Evolutionary conservation across 2,113 vertebrate species (phyloP), one percentile per base, ranked within the genome.

Genomic region (Spheniscus mendiculus): DNA sequence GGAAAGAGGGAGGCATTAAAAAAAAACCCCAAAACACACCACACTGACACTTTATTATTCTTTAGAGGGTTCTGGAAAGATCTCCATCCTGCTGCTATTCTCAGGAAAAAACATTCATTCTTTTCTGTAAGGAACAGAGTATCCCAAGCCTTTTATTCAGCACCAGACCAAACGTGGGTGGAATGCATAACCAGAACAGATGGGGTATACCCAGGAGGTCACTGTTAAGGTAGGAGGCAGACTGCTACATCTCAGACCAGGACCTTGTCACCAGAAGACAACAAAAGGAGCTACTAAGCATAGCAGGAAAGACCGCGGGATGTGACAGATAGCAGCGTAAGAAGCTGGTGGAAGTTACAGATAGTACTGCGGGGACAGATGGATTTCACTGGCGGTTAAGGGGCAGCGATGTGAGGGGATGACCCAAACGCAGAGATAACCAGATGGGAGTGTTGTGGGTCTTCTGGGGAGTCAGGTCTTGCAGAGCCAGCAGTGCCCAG

Each of bases 331-430:
- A 30, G 49, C 42, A 38, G 53, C 0, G 10, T 5, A 30, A 73
- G 66, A 22, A 29, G 73, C 45, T 17, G 53, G 19, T 23, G 40
- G 20, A 27, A 61, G 55, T 27, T 21, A 53, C 47, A 23, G 53
- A 4, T 0, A 6, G 61, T 13, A 6, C 42, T 4, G 23, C 0
- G 0, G n/a, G 59, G 15, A 49, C 2, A 10, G 86, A 23, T 8
- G 44, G 61, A 69, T 72, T 86, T 59, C 70, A 49, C 3, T 2
- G 2, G 73, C 2, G 12, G 65, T 30, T 40, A 58, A 34, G 19
- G 30, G 70, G 15, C 15, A 83, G 20, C 0, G 0, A 61, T 0
- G 2, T 1, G 32, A 52, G 25, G 25, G 38, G 29, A n/a, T 17
- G 45, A 58, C 42, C 19, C 66, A 50, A 63, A 67, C 0, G 6